phyloP scores from a whole-genome alignment of 2,888 invertebrate species.

The Eugnorisma glareosa region DNA sequence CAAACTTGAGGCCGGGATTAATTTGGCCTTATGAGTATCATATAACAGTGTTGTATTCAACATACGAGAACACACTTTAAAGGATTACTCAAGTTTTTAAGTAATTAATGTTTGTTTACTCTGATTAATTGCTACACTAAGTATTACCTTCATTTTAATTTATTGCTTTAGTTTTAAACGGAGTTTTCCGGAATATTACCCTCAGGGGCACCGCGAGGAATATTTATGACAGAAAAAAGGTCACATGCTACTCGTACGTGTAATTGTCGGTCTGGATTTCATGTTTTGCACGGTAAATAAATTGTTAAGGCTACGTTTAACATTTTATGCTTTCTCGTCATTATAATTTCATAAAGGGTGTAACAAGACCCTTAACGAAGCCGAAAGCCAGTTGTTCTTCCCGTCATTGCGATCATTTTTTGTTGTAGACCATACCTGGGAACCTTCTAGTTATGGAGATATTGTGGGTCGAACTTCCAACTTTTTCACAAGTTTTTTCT shows the following conservation, averaged over 20 bases:
- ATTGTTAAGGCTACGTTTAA: slow-evolving; percentile 34
- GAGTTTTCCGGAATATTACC: slow-evolving; percentile 31
- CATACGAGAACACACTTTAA: slow-evolving; percentile 42
- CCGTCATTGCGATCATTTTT: too few species aligned
- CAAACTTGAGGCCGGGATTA: slow-evolving; percentile 61
- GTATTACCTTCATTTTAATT: slow-evolving; percentile 37
- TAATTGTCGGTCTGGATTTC: slow-evolving; percentile 19
- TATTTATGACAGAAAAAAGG: slow-evolving; percentile 55
- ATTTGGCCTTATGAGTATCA: slow-evolving; percentile 48
- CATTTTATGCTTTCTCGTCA: not conserved
- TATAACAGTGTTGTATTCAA: slow-evolving; percentile 46
- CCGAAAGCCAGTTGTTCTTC: too few species aligned
- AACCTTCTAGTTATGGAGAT: too few species aligned
- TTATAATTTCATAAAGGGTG: too few species aligned
- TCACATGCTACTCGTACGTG: not conserved
- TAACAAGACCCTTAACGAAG: too few species aligned
- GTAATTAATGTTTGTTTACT: slow-evolving; percentile 56
- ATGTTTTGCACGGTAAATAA: slow-evolving; percentile 27
- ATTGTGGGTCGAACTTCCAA: too few species aligned
- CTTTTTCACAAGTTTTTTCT: too few species aligned
- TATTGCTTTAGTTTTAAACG: slow-evolving; percentile 52
- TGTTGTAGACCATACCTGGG: too few species aligned
- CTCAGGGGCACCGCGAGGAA: slow-evolving; percentile 10
- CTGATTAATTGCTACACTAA: slow-evolving; percentile 57
- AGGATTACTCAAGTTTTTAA: slow-evolving; percentile 64